Evolutionary conservation across 2,888 invertebrate species (phyloP).

Genomic region (Microctonus aethiopoides): DNA sequence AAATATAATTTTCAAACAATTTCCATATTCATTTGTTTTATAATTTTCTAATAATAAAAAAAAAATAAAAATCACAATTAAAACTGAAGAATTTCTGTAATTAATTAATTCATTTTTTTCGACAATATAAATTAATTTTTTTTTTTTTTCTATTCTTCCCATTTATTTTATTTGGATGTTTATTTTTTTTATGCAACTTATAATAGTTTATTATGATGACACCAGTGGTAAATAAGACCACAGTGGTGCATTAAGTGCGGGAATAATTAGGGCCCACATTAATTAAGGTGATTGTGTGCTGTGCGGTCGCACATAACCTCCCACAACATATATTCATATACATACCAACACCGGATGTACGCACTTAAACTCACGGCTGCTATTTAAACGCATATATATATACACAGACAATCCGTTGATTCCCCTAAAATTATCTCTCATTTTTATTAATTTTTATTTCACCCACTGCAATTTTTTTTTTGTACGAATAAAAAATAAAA

Average conservation of each 20-base stretch:
- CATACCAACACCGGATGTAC: slow-evolving; percentile 56
- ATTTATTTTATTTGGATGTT: no score
- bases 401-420: neutral
- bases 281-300: slow-evolving; percentile 57
- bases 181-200: neutral
- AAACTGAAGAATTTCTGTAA: no score
- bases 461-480: no score
- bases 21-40: no score
- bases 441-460: no score
- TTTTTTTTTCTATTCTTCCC: no score
- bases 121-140: no score
- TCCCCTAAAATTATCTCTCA: slow-evolving; percentile 43
- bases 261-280: slow-evolving; percentile 57
- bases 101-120: no score
- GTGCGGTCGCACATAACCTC: slow-evolving; percentile 45
- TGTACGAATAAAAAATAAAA: no score
- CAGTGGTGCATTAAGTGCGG: slow-evolving; percentile 8
- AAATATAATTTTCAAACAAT: no score
- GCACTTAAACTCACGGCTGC: slow-evolving; percentile 55
- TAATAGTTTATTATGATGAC: neutral
- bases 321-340: slow-evolving; percentile 43
- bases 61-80: no score
- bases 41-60: no score
- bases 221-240: neutral
- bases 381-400: slow-evolving; percentile 45